phyloP scores from a whole-genome alignment of 2,888 invertebrate genomes.

The Leptinotarsa haldemani region DNA sequence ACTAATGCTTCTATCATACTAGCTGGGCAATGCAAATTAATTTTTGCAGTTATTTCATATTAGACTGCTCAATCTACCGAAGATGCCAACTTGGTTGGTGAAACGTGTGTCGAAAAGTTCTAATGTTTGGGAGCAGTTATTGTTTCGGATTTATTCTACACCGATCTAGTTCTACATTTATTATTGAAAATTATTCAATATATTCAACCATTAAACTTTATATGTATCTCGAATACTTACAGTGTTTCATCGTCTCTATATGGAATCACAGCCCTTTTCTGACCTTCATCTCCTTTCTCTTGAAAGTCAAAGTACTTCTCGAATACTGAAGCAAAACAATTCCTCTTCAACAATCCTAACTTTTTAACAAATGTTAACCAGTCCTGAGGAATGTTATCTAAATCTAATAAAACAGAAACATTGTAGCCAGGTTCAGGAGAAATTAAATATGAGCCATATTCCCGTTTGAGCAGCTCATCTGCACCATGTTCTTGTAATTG shows the following conservation, averaged over 20 bases:
- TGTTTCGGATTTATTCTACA: too few relatives aligned
- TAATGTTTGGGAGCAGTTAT: too few relatives aligned
- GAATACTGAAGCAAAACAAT: constrained; percentile 99
- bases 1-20: too few relatives aligned
- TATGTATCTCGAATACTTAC: constrained; percentile 70
- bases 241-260: constrained; percentile 99
- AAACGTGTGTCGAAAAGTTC: too few relatives aligned
- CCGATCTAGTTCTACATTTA: too few relatives aligned
- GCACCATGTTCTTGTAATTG: constrained; percentile 98
- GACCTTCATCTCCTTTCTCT: constrained; percentile 90
- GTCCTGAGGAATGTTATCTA: constrained; percentile 91
- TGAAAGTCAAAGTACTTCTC: constrained; percentile 99
- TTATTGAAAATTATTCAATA: too few relatives aligned
- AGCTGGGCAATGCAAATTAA: too few relatives aligned
- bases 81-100: too few relatives aligned
- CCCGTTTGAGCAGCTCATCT: constrained; percentile 93
- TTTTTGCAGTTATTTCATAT: too few relatives aligned
- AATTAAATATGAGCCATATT: constrained; percentile 87
- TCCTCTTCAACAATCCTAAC: constrained; percentile 93
- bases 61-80: too few relatives aligned
- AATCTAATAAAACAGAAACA: constrained; percentile 91
- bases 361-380: constrained; percentile 92
- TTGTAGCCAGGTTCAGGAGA: constrained; percentile 94
- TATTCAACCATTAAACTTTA: too few relatives aligned
- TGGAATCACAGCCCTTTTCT: constrained; percentile 96